A percentile compares a stretch with the other conserved stretches of the same genome.
These are phyloP conservation scores for Mugil cephalus DNA, from an alignment of 2,113 vertebrate genomes.

Conservation along the genomic window DNA sequence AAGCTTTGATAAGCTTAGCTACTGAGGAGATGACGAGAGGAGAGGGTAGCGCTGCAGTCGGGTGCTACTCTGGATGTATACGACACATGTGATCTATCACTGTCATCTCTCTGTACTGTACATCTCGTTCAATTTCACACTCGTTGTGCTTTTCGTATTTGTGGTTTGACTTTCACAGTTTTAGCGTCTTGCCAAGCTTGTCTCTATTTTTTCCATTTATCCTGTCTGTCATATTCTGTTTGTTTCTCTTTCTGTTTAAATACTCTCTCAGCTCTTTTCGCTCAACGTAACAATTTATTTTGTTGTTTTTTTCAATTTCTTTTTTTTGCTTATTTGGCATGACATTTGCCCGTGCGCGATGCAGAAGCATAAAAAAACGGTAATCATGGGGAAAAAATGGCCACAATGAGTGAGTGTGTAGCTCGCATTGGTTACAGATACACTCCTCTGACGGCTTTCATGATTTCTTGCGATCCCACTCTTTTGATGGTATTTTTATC, in stretches of 20 bases:
- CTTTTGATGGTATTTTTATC: too few species aligned
- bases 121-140: background rate
- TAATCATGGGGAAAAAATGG: too few species aligned
- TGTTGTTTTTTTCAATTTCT: background rate
- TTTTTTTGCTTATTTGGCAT: too few species aligned
- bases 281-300: background rate
- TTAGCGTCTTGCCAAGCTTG: constrained; percentile 13
- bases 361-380: background rate
- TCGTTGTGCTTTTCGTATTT: background rate
- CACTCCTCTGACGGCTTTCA: too few species aligned
- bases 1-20: too few species aligned
- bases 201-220: constrained; percentile 11
- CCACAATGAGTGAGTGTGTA: too few species aligned
- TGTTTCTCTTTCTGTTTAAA: constrained; percentile 1
- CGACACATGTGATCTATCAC: background rate
- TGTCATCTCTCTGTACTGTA: background rate
- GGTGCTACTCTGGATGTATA: background rate
- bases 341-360: background rate
- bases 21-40: background rate
- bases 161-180: constrained; percentile 4
- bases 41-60: background rate
- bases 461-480: too few species aligned
- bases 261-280: background rate
- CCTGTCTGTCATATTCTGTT: constrained; percentile 14
- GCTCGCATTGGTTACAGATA: too few species aligned